phyloP scores from a whole-genome alignment of 1,140 invertebrate genomes.

The Cotesia vestalis region DNA sequence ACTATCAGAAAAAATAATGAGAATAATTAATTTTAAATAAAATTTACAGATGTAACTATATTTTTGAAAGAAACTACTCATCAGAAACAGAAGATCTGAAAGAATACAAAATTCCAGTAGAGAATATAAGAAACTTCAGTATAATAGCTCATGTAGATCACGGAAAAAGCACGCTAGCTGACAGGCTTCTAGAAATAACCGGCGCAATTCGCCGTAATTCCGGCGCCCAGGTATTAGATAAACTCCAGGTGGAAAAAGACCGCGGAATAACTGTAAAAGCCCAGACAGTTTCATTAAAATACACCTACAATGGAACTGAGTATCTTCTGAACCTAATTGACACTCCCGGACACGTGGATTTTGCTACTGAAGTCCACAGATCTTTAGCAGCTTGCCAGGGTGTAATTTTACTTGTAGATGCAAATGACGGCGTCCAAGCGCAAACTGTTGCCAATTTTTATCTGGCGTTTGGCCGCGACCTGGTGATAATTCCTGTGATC shows the following conservation, averaged over 20 bases:
- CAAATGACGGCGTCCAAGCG: constrained; percentile 96
- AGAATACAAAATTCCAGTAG: constrained; percentile 66
- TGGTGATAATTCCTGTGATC: constrained; percentile 90
- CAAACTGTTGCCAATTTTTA: constrained; percentile 98
- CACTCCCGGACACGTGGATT: constrained; percentile 98
- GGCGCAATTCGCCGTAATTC: constrained; percentile 79
- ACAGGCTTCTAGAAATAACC: constrained; percentile 89
- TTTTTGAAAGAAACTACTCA: constrained; percentile 38
- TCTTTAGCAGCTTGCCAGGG: constrained; percentile 94
- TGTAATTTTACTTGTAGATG: constrained; percentile 93
- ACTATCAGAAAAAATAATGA: too few relatives aligned
- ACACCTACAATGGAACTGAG: constrained; percentile 71
- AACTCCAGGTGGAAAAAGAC: constrained; percentile 89
- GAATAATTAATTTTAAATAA: too few relatives aligned
- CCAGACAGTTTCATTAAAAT: constrained; percentile 91
- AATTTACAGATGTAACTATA: constrained; percentile 16
- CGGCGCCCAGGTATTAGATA: constrained; percentile 87
- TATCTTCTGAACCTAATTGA: constrained; percentile 98
- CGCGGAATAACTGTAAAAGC: constrained; percentile 98
- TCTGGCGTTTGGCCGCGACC: constrained; percentile 83
- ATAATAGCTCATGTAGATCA: constrained; percentile 99
- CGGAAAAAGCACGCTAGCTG: constrained; percentile 96
- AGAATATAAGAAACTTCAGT: constrained; percentile 90
- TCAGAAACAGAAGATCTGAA: constrained; percentile 38
- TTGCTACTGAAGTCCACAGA: constrained; percentile 93